Base-by-base conservation (phyloP, 2,797 vertebrate genomes). In the Sciurus carolinensis region DNA sequence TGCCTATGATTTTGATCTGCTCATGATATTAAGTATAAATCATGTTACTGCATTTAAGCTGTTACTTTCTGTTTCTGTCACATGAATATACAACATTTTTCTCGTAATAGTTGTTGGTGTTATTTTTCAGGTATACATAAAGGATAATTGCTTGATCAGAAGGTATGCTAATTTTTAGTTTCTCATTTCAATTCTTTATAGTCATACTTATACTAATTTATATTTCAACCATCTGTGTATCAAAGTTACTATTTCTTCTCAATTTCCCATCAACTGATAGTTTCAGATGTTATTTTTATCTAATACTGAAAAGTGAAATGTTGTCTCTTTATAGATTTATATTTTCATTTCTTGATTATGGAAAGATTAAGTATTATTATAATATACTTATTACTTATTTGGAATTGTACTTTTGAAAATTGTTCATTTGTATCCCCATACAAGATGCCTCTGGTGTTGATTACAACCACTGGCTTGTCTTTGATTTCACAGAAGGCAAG, bases 91-190 rank as follows among this genome's bases (percentile, higher is more conserved):
- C 1, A 59, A 7, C 7, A 28, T 57, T 84, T 90, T 71, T 84
- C 57, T 54, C 9, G 39, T 39, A 44, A 84, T 33, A 4, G 4
- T 11, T 42, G 6, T 79, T 67, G 54, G 12, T 7, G n/a, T 92
- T 90, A 39, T 13, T 84, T 97, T 88, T 83, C 87, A 93, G 75
- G 42, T 79, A 82, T 50, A 42, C 11, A 85, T 36, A 93, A 90
- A 93, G 39, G 20, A 69, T 73, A 92, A 95, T 90, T 76, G 36
- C 67, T 84, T 94, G 64, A 87, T 94, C 54, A 47, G 79, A 93
- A 75, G 2, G 36, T 66, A 77, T 85, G 57, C 11, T 77, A 93
- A 84, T 84, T 85, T 95, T 95, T 72, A 80, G 42, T 17, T 91
- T 93, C 69, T 36, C 47, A 59, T 77, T 95, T 91, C 18, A 80